These are phyloP conservation scores for Himalopsyche japonica DNA, from an alignment of 2,888 invertebrate species.

Conservation along the genomic window DNA sequence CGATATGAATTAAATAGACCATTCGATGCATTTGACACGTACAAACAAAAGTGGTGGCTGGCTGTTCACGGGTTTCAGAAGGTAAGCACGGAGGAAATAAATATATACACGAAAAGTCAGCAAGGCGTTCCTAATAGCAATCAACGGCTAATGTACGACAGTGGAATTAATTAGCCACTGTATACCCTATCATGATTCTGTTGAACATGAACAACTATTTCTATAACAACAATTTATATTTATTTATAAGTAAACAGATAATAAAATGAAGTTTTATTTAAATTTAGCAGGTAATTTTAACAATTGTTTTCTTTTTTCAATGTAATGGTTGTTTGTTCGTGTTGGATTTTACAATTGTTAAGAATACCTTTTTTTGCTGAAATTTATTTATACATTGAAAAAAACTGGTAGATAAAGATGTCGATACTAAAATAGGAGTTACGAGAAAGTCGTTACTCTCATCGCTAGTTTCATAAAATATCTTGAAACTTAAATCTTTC, in stretches of 20 bases:
- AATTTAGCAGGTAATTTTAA: too few relatives aligned
- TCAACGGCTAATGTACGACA: conserved; percentile 34
- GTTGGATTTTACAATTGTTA: too few relatives aligned
- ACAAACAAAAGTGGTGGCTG: conserved; percentile 41
- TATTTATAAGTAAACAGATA: too few relatives aligned
- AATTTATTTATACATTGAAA: neutral
- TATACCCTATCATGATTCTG: conserved; percentile 7
- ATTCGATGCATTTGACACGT: conserved; percentile 56
- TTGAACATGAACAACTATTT: too few relatives aligned
- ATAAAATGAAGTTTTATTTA: too few relatives aligned
- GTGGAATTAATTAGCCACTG: conserved; percentile 36
- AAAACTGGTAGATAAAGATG: neutral
- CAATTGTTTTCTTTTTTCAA: too few relatives aligned
- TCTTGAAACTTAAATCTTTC: neutral
- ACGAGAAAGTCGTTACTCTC: neutral
- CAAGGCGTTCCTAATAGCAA: conserved; percentile 35
- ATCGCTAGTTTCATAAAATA: neutral
- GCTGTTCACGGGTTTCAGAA: conserved; percentile 2
- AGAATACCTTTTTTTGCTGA: neutral
- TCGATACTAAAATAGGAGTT: neutral
- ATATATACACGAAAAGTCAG: conserved; percentile 17
- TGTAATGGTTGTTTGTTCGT: too few relatives aligned
- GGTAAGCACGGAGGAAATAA: conserved; percentile 24
- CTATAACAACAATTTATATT: too few relatives aligned
- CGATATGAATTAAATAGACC: conserved; percentile 56